Conservation (phyloP, 37 sponge, comb jelly and placozoan species). For the Beroe forskalii region DNA sequence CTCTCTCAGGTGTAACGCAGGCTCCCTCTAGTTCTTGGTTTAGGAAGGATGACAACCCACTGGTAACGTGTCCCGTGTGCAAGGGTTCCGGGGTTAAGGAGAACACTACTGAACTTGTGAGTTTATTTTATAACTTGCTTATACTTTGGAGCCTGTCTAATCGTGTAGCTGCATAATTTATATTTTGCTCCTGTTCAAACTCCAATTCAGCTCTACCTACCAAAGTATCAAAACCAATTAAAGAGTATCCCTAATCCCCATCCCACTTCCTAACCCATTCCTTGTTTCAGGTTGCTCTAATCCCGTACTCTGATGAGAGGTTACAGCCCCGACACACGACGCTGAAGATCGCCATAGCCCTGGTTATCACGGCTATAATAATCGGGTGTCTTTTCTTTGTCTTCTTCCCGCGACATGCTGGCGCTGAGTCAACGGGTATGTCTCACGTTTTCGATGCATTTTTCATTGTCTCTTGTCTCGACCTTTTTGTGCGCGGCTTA, state of each 20-base stretch:
- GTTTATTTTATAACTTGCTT: too few relatives aligned
- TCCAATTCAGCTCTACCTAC: too few relatives aligned
- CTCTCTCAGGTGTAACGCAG: neutral
- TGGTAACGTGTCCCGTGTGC: constrained; percentile 1
- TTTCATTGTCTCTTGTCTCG: too few relatives aligned
- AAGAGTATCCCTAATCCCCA: too few relatives aligned
- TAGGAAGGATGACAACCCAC: constrained; percentile 27
- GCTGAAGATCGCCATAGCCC: neutral
- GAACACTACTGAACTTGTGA: constrained; percentile 8
- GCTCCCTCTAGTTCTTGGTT: constrained; percentile 11
- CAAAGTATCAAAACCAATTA: neutral
- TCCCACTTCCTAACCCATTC: too few relatives aligned
- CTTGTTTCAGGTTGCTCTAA: constrained; percentile 37
- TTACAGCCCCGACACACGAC: constrained; percentile 13
- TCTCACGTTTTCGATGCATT: too few relatives aligned
- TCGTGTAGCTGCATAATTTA: too few relatives aligned
- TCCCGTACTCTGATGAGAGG: constrained; percentile 43
- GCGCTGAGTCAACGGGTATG: neutral
- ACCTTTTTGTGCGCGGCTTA: too few relatives aligned
- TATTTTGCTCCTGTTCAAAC: too few relatives aligned
- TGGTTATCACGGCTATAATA: constrained; percentile 38
- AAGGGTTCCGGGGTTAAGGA: constrained; percentile 19
- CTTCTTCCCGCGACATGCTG: constrained; percentile 53
- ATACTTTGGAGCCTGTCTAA: too few relatives aligned
- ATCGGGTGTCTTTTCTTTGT: constrained; percentile 56